Conservation (phyloP, 2,888 invertebrate species). For the Sinotaia quadrata region DNA sequence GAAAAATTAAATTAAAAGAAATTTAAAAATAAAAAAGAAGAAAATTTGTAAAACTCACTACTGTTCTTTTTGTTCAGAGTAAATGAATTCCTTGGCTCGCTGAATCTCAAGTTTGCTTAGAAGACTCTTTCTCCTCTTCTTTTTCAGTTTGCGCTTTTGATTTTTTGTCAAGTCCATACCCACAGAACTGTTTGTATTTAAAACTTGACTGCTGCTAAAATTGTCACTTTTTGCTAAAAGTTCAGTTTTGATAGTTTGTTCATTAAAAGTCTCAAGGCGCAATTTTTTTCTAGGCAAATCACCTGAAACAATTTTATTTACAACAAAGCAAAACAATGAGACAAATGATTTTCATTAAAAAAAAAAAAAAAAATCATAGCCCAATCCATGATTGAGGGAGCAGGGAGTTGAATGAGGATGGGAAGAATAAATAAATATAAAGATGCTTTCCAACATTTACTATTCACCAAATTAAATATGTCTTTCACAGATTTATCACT, state of each 20-base stretch:
- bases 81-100: slow-evolving; percentile 25
- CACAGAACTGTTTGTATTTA: background rate
- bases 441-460: no score
- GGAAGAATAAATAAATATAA: no score
- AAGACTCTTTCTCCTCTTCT: slow-evolving; percentile 9
- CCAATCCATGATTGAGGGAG: no score
- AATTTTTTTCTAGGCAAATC: background rate
- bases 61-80: slow-evolving; percentile 26
- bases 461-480: no score
- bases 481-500: no score
- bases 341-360: no score
- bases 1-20: no score
- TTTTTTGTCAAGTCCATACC: slow-evolving; percentile 22
- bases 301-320: background rate
- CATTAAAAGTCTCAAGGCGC: background rate
- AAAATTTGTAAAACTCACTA: slow-evolving; percentile 17
- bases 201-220: background rate
- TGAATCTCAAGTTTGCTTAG: slow-evolving; percentile 23
- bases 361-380: no score
- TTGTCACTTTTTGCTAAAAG: background rate
- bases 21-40: no score
- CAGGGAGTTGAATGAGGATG: no score
- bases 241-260: background rate
- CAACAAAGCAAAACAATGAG: no score
- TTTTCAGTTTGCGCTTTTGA: slow-evolving; percentile 16